Percentiles rank a stretch among this genome's conserved stretches.
Conservation (phyloP, 2,888 invertebrate genomes). For the Hypselothyrea guttata region DNA sequence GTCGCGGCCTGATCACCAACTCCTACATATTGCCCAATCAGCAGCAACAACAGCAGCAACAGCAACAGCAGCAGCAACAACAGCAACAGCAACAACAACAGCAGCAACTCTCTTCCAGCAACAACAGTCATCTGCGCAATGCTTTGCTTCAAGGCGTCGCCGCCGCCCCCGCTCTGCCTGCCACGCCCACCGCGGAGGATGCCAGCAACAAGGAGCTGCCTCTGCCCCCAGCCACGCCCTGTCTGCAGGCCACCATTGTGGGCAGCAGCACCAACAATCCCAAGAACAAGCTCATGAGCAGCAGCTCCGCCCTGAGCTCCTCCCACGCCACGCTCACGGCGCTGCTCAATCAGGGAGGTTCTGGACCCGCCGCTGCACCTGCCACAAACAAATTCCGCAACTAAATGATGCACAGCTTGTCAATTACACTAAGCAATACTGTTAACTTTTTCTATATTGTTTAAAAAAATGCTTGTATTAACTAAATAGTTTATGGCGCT, state of each 20-base stretch:
- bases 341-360: constrained; percentile 74
- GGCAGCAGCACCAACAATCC: constrained; percentile 61
- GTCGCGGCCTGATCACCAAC: constrained; percentile 81
- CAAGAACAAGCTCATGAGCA: constrained; percentile 62
- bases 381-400: constrained; percentile 43
- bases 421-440: no score
- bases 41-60: constrained; percentile 26
- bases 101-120: constrained; percentile 26
- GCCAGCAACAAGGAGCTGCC: constrained; percentile 42
- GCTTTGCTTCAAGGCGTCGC: constrained; percentile 78
- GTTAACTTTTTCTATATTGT: no score
- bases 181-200: constrained; percentile 34
- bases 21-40: constrained; percentile 72
- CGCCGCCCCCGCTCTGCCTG: constrained; percentile 15
- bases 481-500: no score
- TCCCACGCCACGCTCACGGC: constrained; percentile 82
- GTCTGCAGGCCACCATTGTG: constrained; percentile 60
- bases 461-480: no score
- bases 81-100: constrained; percentile 33
- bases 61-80: constrained; percentile 8
- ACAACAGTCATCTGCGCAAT: constrained; percentile 78
- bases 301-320: constrained; percentile 79
- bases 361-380: constrained; percentile 9
- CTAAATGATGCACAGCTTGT: constrained; percentile 17
- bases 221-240: constrained; percentile 40